phyloP scores from a whole-genome alignment of 2,888 invertebrate species.

The Brachypterus glaber region DNA sequence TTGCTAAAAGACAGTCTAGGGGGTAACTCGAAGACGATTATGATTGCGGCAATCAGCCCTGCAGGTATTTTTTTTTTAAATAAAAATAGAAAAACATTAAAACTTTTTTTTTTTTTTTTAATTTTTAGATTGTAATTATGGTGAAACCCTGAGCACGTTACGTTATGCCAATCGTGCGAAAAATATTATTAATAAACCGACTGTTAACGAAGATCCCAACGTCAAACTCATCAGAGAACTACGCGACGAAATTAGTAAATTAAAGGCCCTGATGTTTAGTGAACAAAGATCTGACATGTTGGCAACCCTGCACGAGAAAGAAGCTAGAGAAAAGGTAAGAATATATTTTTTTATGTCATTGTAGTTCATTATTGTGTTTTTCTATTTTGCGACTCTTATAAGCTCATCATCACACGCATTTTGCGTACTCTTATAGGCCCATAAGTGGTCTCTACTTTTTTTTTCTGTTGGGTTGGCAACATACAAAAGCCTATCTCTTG shows the following conservation, averaged over 20 bases:
- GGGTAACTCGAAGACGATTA: conserved; percentile 84
- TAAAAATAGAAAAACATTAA: conserved; percentile 11
- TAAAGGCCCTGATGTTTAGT: conserved; percentile 63
- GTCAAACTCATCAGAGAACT: conserved; percentile 79
- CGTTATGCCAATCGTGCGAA: conserved; percentile 84
- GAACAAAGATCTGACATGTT: conserved; percentile 54
- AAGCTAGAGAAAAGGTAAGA: conserved; percentile 73
- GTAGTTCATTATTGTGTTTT: no score
- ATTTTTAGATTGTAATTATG: conserved; percentile 66
- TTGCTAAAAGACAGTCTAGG: conserved; percentile 79
- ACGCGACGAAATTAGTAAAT: conserved; percentile 73
- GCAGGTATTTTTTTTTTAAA: no score
- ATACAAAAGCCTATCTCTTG: no score
- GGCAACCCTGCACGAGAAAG: conserved; percentile 79
- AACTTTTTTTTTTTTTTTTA: neutral
- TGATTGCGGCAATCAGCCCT: conserved; percentile 71
- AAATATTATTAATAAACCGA: conserved; percentile 85
- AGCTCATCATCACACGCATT: no score
- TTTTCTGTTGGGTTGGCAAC: no score
- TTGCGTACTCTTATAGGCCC: no score
- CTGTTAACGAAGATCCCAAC: conserved; percentile 83
- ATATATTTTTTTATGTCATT: no score
- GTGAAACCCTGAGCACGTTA: conserved; percentile 76
- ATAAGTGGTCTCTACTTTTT: no score
- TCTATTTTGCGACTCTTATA: no score